Percentiles rank a stretch among this genome's conserved stretches.
phyloP scores from a whole-genome alignment of 2,797 vertebrate genomes.

The Pogonophryne albipinna region DNA sequence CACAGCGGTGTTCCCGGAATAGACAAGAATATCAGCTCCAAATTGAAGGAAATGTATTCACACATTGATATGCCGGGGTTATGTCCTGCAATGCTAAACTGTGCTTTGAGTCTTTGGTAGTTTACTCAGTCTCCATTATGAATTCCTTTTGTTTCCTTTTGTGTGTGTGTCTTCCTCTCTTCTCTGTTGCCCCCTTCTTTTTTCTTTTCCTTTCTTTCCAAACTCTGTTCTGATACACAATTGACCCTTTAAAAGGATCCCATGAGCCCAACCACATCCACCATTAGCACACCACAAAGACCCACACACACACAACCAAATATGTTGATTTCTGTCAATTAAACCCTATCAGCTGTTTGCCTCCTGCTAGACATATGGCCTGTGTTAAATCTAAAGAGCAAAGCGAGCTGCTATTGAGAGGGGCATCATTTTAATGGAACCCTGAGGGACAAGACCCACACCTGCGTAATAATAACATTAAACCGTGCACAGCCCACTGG shows the following conservation, averaged over 20 bases:
- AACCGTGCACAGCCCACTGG: conserved; percentile 70
- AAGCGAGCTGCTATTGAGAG: conserved; percentile 78
- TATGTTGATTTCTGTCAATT: conserved; percentile 91
- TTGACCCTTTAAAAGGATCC: conserved; percentile 72
- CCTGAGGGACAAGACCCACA: conserved; percentile 86
- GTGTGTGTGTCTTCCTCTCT: conserved; percentile 16
- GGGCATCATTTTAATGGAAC: conserved; percentile 87
- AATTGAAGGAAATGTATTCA: conserved; percentile 43
- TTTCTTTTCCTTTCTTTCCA: conserved; percentile 50
- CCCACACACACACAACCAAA: conserved; percentile 69
- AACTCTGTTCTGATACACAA: conserved; percentile 67
- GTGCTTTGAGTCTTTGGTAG: conserved; percentile 20
- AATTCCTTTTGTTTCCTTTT: conserved; percentile 22
- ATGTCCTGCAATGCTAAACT: conserved; percentile 38
- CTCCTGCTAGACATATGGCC: conserved; percentile 89
- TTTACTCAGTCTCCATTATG: conserved; percentile 15
- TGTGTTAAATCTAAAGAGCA: conserved; percentile 86
- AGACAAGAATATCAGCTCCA: conserved; percentile 37
- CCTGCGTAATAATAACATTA: conserved; percentile 84
- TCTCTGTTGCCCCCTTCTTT: conserved; percentile 29
- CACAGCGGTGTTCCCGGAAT: conserved; percentile 48
- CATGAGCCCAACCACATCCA: conserved; percentile 64
- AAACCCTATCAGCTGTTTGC: conserved; percentile 89
- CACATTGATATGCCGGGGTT: conserved; percentile 14
- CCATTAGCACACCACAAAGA: conserved; percentile 55